A percentile compares a stretch with the other conserved stretches of the same genome.
phyloP scores from a whole-genome alignment of 2,888 invertebrate genomes.

The Ptychoptera contaminata region DNA sequence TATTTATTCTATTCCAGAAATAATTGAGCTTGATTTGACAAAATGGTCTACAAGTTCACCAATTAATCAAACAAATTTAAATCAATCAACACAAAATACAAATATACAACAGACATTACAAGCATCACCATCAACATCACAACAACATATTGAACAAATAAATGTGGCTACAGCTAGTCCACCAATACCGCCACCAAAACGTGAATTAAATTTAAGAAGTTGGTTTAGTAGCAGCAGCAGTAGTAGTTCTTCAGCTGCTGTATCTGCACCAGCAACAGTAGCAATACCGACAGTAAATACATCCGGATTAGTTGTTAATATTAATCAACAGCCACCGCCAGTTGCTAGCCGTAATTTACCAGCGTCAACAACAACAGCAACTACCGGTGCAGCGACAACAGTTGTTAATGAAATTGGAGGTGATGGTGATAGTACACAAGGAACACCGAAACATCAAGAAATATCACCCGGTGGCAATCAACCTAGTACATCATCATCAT shows the following conservation, averaged over 20 bases:
- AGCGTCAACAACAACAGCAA: not conserved
- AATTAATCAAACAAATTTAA: constrained; percentile 8
- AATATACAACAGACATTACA: constrained; percentile 4
- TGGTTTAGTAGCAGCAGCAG: constrained; percentile 17
- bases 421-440: not conserved
- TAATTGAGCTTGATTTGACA: constrained; percentile 14
- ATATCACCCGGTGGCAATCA: not conserved
- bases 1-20: constrained; percentile 11
- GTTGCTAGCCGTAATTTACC: constrained; percentile 1
- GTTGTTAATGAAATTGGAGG: not conserved
- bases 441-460: not conserved
- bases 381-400: too few relatives aligned
- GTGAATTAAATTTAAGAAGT: constrained; percentile 19
- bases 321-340: not conserved
- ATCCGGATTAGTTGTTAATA: not conserved
- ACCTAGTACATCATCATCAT: constrained; percentile 19
- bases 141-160: constrained; percentile 9
- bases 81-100: constrained; percentile 8
- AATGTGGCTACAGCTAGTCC: constrained; percentile 10
- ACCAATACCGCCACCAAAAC: constrained; percentile 14
- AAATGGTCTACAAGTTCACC: constrained; percentile 10
- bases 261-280: not conserved
- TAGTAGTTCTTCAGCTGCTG: not conserved
- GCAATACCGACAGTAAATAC: not conserved
- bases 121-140: constrained; percentile 10